Conservation (phyloP, 2,113 vertebrate genomes). For the Myodes glareolus region DNA sequence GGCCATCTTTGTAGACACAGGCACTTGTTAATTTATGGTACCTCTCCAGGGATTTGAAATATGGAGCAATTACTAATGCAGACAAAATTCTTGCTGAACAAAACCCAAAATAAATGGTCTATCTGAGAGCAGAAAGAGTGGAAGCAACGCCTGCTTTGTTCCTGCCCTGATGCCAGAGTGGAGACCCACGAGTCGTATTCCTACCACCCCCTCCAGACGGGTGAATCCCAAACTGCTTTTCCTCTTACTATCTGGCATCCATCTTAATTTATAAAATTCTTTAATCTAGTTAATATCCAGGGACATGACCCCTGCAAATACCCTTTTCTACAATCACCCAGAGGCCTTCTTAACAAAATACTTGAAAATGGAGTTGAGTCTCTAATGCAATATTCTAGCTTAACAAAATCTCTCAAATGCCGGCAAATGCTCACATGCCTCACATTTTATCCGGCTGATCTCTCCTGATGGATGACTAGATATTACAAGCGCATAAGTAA, state of each 20-base stretch:
- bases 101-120: neutral
- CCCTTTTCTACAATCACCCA: constrained; percentile 37
- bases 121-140: neutral
- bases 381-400: constrained; percentile 66
- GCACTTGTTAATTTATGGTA: neutral
- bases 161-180: neutral
- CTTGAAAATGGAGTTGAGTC: constrained; percentile 61
- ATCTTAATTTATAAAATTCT: constrained; percentile 28
- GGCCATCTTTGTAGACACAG: neutral
- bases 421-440: constrained; percentile 45
- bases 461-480: constrained; percentile 66
- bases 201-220: neutral
- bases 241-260: neutral
- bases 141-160: neutral
- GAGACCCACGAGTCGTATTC: neutral
- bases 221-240: neutral
- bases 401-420: constrained; percentile 65
- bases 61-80: neutral
- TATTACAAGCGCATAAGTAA: neutral
- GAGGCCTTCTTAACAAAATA: constrained; percentile 68
- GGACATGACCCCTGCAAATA: constrained; percentile 38
- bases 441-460: constrained; percentile 67
- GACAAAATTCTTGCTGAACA: constrained; percentile 1
- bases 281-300: constrained; percentile 46
- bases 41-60: neutral